Conservation (phyloP, 2,113 vertebrate species). For the Narcine bancroftii region DNA sequence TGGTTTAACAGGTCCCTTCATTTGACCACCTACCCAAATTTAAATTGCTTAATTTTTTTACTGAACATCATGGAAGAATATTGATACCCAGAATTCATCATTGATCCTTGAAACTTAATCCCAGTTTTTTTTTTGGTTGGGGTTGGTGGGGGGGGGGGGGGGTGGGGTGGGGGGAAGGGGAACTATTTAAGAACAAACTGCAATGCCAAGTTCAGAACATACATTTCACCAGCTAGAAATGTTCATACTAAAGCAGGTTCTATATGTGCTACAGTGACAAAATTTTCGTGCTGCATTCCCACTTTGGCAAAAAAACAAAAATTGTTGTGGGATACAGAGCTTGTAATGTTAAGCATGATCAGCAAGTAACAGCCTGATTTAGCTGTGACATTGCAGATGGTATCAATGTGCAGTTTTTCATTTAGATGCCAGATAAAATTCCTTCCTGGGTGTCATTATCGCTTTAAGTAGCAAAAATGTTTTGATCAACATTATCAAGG, state of each 20-base stretch:
- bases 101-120: neutral
- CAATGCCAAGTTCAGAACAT: neutral
- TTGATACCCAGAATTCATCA: neutral
- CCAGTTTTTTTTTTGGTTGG: neutral
- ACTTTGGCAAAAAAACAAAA: neutral
- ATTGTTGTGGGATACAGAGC: neutral
- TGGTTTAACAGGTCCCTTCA: too few relatives aligned
- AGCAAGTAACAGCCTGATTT: neutral
- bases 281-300: neutral
- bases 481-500: neutral
- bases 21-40: neutral
- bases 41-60: neutral
- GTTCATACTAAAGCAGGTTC: neutral
- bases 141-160: too few relatives aligned
- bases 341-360: neutral
- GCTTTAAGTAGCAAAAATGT: neutral
- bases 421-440: neutral
- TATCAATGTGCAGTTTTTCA: neutral
- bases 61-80: neutral
- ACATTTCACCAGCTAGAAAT: neutral
- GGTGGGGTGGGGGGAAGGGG: too few relatives aligned
- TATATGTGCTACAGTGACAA: neutral
- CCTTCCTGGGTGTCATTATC: neutral
- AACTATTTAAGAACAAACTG: neutral
- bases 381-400: neutral